A percentile compares a stretch with the other conserved stretches of the same genome.
Conservation (phyloP, 2,797 vertebrate species). For the Clarias fuscus region DNA sequence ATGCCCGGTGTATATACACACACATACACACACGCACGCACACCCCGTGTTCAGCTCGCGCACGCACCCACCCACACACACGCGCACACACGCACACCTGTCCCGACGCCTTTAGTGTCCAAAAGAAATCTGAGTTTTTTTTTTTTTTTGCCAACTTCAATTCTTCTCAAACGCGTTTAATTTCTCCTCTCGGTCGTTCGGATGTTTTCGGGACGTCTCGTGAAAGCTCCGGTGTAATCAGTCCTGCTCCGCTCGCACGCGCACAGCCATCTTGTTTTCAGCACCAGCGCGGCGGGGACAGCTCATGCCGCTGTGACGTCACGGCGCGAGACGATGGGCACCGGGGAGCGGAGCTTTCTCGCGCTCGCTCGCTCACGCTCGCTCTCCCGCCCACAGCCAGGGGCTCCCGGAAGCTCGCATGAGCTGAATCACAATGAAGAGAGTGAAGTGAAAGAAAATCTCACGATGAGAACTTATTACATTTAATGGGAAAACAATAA, state of each 20-base stretch:
- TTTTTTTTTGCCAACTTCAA: too few relatives aligned
- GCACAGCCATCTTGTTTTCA: conserved; percentile 81
- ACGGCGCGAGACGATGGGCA: conserved; percentile 64
- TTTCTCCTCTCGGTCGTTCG: conserved; percentile 50
- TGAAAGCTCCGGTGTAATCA: conserved; percentile 60
- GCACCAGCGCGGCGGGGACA: conserved; percentile 63
- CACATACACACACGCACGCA: neutral
- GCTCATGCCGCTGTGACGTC: conserved; percentile 71
- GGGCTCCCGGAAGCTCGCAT: conserved; percentile 10
- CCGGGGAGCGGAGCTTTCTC: conserved; percentile 41
- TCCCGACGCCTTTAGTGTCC: neutral
- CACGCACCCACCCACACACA: neutral
- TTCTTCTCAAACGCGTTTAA: neutral
- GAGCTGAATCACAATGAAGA: conserved; percentile 22
- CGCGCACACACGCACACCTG: neutral
- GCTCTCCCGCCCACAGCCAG: conserved; percentile 1
- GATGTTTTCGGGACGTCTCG: conserved; percentile 41
- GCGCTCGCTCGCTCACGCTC: conserved; percentile 3
- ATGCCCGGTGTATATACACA: conserved; percentile 7
- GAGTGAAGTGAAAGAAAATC: conserved; percentile 1
- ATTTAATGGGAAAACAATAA: neutral
- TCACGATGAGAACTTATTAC: neutral
- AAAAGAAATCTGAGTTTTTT: neutral
- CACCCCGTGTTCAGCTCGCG: neutral
- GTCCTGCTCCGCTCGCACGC: conserved; percentile 67